Evolutionary conservation across 2,888 invertebrate genomes (phyloP).

Genomic region (Pinctada fucata): DNA sequence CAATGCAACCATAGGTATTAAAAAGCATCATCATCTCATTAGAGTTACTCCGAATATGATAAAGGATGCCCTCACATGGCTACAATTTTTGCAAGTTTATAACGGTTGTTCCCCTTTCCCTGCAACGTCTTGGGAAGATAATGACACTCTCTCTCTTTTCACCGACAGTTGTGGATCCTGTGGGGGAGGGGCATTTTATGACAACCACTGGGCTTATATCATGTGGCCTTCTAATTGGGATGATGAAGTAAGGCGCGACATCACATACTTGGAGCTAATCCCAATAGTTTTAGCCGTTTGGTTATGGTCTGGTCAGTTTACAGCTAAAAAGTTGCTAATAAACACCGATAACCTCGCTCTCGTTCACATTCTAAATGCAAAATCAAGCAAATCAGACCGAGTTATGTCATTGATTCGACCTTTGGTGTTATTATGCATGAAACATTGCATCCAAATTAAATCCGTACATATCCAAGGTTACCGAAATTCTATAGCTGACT

Average conservation of each 20-base stretch:
- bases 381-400: neutral
- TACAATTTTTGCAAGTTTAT: neutral
- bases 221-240: neutral
- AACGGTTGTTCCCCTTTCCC: neutral
- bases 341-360: neutral
- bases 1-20: neutral
- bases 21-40: neutral
- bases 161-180: slow-evolving; percentile 6
- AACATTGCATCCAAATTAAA: neutral
- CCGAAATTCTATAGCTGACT: slow-evolving; percentile 3
- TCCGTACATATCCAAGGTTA: neutral
- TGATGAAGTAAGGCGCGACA: neutral
- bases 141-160: neutral
- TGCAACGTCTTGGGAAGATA: neutral
- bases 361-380: neutral
- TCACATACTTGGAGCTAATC: slow-evolving; percentile 9
- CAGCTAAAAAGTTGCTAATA: neutral
- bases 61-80: neutral
- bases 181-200: slow-evolving; percentile 1
- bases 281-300: slow-evolving; percentile 12
- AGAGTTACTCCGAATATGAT: slow-evolving; percentile 2
- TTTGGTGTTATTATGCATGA: neutral
- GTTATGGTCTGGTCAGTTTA: neutral
- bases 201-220: neutral
- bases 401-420: neutral